Evolutionary conservation across 2,797 vertebrate species (phyloP), one percentile per base, ranked within the genome.

Genomic region (Galago senegalensis): DNA sequence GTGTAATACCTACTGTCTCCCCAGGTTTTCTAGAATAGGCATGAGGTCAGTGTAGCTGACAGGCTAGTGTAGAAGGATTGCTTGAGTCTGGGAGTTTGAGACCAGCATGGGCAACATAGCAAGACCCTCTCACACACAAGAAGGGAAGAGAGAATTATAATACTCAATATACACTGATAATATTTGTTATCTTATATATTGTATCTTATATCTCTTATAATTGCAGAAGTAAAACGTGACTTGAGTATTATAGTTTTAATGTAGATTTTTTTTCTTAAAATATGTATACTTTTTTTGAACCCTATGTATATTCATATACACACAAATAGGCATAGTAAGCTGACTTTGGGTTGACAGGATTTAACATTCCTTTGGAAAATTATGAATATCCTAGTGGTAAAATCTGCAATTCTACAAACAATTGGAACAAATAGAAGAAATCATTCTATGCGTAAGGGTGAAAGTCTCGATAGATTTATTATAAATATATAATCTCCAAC

Each of bases 281-380:
- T 53, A 53, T 53, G 49, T 53, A 53, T 53, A 53, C 14, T 53
- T 53, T 16, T 53, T 53, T 53, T 53, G 49, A 53, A 53, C 14
- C 49, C 49, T 53, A 53, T 53, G 7, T 37, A 37, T n/a, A 18
- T 67, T n/a, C 16, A 67, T 31, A 58, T 20, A 49, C 37, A 80
- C 58, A 27, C 23, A 82, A 56, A 11, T 34, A 37, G 10, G 3
- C 27, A 86, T 10, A 10, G 46, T 94, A 25, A 82, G 3, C 65
- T 93, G 49, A 58, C 53, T 91, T 94, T 73, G 58, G 93, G 34
- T 82, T 83, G 25, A 92, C 43, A 16, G 5, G 86, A 80, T 94
- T 86, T 83, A 93, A 73, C 16, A 63, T 86, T 85, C 2, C 63
- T 89, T 94, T 92, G 70, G 34, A 92, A 94, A 88, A 82, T 69